Conservation (phyloP, 30 jellyfish, hydroid and myxozoan genomes). For the Nemopilema nomurai region DNA sequence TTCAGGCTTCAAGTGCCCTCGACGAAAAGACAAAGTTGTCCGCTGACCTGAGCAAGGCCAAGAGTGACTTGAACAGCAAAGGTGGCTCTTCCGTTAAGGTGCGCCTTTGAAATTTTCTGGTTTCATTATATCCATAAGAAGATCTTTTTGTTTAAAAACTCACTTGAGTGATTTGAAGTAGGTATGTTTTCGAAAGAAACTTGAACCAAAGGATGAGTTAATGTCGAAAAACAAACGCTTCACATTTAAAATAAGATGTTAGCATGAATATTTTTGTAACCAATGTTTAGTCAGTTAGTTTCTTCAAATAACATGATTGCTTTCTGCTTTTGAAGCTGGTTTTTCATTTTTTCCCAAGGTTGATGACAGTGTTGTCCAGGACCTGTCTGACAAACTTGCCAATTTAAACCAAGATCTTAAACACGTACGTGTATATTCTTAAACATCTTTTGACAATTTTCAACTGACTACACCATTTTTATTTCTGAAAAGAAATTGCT, state of each 20-base stretch:
- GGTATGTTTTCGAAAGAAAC: too few relatives aligned
- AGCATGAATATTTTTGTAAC: background rate
- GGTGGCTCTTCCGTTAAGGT: slow-evolving; percentile 51
- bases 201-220: too few relatives aligned
- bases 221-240: too few relatives aligned
- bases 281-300: background rate
- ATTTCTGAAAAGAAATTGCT: too few relatives aligned
- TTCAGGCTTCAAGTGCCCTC: slow-evolving; percentile 60
- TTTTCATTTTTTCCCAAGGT: slow-evolving; percentile 2
- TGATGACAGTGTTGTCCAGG: slow-evolving; percentile 62
- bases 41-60: slow-evolving; percentile 63
- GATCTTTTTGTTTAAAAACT: too few relatives aligned
- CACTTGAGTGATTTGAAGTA: too few relatives aligned
- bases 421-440: slow-evolving; percentile 15
- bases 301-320: background rate
- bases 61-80: slow-evolving; percentile 20
- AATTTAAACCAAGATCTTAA: slow-evolving; percentile 47
- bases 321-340: background rate
- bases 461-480: too few relatives aligned
- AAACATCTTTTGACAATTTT: background rate
- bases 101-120: background rate
- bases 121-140: background rate
- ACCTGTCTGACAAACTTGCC: slow-evolving; percentile 57
- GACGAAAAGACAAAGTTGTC: slow-evolving; percentile 57
- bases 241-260: too few relatives aligned